These are phyloP conservation scores for Chauna torquata DNA, from an alignment of 2,113 vertebrate genomes.

Conservation along the genomic window DNA sequence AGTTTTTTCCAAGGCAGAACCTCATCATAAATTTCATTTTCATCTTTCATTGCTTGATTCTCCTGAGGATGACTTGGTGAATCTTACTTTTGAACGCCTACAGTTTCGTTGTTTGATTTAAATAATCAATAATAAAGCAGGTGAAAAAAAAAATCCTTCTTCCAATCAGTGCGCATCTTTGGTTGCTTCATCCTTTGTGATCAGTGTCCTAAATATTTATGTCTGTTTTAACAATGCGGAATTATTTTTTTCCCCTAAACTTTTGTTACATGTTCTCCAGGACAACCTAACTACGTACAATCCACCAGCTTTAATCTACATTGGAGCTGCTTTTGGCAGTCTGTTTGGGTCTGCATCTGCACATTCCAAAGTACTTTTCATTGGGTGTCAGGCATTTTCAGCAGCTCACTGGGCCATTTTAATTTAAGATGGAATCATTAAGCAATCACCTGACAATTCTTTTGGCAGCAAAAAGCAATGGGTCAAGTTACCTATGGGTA, in stretches of 20 bases:
- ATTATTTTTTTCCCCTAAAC: neutral
- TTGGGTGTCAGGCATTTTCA: neutral
- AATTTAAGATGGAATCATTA: neutral
- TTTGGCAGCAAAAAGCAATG: neutral
- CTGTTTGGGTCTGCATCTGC: neutral
- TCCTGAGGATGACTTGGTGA: neutral
- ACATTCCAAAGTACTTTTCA: neutral
- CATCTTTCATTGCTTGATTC: neutral
- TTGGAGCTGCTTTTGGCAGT: neutral
- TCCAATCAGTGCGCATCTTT: neutral
- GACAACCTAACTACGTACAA: neutral
- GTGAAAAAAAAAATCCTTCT: neutral
- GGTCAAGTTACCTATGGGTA: neutral
- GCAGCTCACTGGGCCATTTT: neutral
- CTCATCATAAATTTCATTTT: neutral
- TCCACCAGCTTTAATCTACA: neutral
- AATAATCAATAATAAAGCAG: neutral
- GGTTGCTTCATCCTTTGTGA: neutral
- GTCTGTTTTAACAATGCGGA: neutral
- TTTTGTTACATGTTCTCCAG: neutral
- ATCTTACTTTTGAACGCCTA: neutral
- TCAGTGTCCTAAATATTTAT: neutral
- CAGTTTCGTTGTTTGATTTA: neutral
- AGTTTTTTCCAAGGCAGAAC: neutral
- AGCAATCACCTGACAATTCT: slow-evolving; percentile 1